Evolutionary conservation across 2,888 invertebrate genomes (phyloP).

Genomic region (Caenorhabditis drosophilae): DNA sequence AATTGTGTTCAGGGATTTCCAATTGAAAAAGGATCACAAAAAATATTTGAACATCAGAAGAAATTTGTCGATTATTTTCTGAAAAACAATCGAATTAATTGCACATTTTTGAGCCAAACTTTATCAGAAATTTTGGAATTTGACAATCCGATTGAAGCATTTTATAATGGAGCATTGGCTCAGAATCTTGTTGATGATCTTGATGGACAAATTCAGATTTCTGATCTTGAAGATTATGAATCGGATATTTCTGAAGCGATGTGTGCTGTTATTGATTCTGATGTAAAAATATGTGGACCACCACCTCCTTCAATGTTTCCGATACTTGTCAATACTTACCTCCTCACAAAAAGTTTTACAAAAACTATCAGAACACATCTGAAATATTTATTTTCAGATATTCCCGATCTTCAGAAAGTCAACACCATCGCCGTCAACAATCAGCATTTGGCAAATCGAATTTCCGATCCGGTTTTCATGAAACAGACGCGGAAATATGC

Average conservation of each 20-base stretch:
- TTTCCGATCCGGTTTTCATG: slow-evolving; percentile 34
- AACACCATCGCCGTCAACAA: no score
- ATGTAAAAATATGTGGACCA: slow-evolving; percentile 37
- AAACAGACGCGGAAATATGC: slow-evolving; percentile 16
- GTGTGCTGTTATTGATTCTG: slow-evolving; percentile 17
- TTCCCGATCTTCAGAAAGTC: slow-evolving; percentile 29
- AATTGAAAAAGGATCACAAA: slow-evolving; percentile 11
- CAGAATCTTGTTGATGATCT: slow-evolving; percentile 19
- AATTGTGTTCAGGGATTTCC: slow-evolving; percentile 31
- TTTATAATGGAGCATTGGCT: slow-evolving; percentile 32
- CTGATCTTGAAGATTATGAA: slow-evolving; percentile 45
- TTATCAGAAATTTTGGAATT: slow-evolving; percentile 38
- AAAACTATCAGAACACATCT: background rate
- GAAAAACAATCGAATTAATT: slow-evolving; percentile 30
- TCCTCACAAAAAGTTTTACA: slow-evolving; percentile 18
- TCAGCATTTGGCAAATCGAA: no score
- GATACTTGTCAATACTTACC: slow-evolving; percentile 16
- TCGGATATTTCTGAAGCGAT: slow-evolving; percentile 20
- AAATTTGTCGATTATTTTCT: no score
- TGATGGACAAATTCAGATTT: slow-evolving; percentile 4
- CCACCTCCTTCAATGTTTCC: slow-evolving; percentile 38
- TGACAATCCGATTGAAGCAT: slow-evolving; percentile 39
- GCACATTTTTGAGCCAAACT: slow-evolving; percentile 23
- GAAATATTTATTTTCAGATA: slow-evolving; percentile 20
- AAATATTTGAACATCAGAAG: slow-evolving; percentile 13